Percentiles rank a stretch among this genome's conserved stretches.
Conservation (phyloP, 1,140 invertebrate species). For the Drosophila tropicalis region DNA sequence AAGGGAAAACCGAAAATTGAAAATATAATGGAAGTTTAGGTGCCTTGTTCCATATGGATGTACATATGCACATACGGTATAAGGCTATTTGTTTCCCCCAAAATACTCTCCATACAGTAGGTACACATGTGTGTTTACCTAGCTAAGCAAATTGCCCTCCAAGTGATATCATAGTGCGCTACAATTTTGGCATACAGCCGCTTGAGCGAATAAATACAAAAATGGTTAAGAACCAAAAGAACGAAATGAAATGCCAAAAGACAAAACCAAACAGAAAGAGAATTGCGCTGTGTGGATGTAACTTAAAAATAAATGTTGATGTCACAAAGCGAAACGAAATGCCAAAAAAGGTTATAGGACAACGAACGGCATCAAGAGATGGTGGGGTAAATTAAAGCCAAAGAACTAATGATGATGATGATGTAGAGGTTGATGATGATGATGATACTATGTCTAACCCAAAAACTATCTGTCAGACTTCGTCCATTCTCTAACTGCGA, state of each 20-base stretch:
- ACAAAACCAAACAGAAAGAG: slow-evolving; percentile 23
- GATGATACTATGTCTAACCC: slow-evolving; percentile 47
- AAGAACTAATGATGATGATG: slow-evolving; percentile 21
- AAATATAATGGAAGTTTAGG: slow-evolving; percentile 6
- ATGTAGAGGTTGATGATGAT: slow-evolving; percentile 7
- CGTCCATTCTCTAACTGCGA: slow-evolving; percentile 34
- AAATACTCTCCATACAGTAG: slow-evolving; percentile 1
- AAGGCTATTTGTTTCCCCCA: background rate
- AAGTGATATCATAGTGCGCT: slow-evolving; percentile 72
- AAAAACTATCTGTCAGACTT: slow-evolving; percentile 37
- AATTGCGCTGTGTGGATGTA: slow-evolving; percentile 43
- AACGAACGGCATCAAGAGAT: slow-evolving; percentile 35
- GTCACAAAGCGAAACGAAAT: slow-evolving; percentile 59
- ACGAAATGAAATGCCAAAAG: slow-evolving; percentile 39
- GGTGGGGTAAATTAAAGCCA: slow-evolving; percentile 26
- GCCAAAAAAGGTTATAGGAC: slow-evolving; percentile 74
- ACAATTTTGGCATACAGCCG: slow-evolving; percentile 68
- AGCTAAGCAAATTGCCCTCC: slow-evolving; percentile 66
- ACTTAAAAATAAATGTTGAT: slow-evolving; percentile 80
- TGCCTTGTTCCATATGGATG: background rate
- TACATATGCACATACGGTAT: background rate
- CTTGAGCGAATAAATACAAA: slow-evolving; percentile 66
- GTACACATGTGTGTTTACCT: slow-evolving; percentile 27
- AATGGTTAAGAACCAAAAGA: slow-evolving; percentile 47
- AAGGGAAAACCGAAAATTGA: background rate